These are phyloP conservation scores for Dryomyza anilis DNA, from an alignment of 2,888 invertebrate species.

Conservation along the genomic window DNA sequence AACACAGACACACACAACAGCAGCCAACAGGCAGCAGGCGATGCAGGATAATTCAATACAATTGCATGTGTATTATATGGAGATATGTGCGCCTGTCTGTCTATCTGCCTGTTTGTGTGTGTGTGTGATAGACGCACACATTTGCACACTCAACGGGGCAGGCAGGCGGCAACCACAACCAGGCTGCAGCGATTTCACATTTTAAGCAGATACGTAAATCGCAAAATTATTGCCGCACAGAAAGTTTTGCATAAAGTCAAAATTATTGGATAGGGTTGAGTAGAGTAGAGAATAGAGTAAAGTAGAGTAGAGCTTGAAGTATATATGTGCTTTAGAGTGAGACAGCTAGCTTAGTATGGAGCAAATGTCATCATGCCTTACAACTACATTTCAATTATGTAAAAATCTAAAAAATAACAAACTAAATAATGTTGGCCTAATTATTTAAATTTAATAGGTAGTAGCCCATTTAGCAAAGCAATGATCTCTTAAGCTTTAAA, in stretches of 20 bases:
- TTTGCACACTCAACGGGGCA: not conserved
- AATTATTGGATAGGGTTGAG: not conserved
- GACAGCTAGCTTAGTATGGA: too few relatives aligned
- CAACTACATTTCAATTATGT: too few relatives aligned
- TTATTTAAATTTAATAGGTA: too few relatives aligned
- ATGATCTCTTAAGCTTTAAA: too few relatives aligned
- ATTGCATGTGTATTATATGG: not conserved
- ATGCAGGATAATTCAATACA: not conserved
- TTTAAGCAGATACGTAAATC: slow-evolving; percentile 16
- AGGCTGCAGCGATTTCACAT: slow-evolving; percentile 5
- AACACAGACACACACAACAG: not conserved
- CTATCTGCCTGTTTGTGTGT: not conserved
- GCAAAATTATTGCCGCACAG: slow-evolving; percentile 12
- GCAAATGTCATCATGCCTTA: too few relatives aligned
- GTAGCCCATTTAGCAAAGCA: too few relatives aligned
- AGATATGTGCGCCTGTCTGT: not conserved
- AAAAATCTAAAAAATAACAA: too few relatives aligned
- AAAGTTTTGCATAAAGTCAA: not conserved
- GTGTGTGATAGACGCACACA: not conserved
- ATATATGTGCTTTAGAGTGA: too few relatives aligned
- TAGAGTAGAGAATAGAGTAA: too few relatives aligned
- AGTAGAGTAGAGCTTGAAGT: too few relatives aligned
- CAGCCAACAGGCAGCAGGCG: not conserved
- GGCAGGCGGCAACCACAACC: not conserved
- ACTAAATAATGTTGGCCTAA: too few relatives aligned